Conservation (phyloP, 92 coral and sea anemone species). For the Epizoanthus ramosus region DNA sequence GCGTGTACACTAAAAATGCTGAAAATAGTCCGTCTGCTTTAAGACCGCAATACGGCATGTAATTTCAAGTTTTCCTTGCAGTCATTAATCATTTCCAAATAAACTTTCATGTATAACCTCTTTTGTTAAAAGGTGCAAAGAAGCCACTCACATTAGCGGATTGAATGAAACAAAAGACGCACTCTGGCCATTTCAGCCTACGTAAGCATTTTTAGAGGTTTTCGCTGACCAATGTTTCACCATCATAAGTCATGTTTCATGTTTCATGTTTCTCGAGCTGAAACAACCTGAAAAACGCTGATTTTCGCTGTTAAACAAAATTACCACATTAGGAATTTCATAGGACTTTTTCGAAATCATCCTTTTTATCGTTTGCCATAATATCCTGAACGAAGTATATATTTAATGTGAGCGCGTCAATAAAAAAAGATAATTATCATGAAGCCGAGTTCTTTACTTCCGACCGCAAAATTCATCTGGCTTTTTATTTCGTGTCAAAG, state of each 20-base stretch:
- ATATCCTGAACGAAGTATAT: constrained; percentile 1
- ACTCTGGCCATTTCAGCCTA: neutral
- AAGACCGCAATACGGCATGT: neutral
- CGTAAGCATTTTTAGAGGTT: neutral
- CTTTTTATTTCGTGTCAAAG: neutral
- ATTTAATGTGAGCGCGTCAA: constrained; percentile 31
- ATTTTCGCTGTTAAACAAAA: neutral
- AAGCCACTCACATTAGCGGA: constrained; percentile 32
- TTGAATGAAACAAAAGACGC: constrained; percentile 3
- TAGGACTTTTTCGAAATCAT: neutral
- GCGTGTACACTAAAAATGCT: too few species aligned
- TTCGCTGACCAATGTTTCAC: neutral
- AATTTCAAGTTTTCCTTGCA: neutral
- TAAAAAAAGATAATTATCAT: constrained; percentile 23
- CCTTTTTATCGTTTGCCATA: neutral
- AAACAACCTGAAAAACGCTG: neutral
- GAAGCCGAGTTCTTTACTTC: constrained; percentile 20
- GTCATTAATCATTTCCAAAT: constrained; percentile 16
- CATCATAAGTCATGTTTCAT: too few species aligned
- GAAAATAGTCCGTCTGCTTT: neutral
- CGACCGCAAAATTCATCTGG: constrained; percentile 28
- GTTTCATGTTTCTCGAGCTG: neutral
- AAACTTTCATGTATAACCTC: constrained; percentile 8
- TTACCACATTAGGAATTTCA: neutral
- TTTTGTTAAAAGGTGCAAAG: constrained; percentile 10